Evolutionary conservation across 1,140 invertebrate species (phyloP).

Genomic region (Formica selysi): DNA sequence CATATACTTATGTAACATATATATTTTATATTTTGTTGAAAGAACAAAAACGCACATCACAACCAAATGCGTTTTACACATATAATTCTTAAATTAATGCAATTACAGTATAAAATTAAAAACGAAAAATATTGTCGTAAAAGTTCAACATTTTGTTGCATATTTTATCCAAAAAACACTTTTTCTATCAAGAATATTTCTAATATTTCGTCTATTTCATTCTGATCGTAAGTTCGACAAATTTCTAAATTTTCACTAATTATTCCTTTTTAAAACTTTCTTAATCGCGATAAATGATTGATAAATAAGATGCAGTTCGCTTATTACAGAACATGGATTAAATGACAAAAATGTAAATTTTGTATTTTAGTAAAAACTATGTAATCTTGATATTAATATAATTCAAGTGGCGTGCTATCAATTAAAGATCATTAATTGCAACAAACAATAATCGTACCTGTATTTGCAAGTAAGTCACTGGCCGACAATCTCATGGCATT

Average conservation of each 20-base stretch:
- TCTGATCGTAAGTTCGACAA: not conserved
- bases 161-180: not conserved
- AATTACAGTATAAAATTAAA: not conserved
- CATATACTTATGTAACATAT: not conserved
- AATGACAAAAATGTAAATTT: not conserved
- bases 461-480: constrained; percentile 22
- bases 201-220: not conserved
- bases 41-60: not conserved
- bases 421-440: constrained; percentile 6
- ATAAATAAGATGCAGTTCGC: not conserved
- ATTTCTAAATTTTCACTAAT: not conserved
- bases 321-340: not conserved
- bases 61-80: not conserved
- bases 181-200: not conserved
- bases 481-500: constrained; percentile 40
- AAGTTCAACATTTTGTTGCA: not conserved
- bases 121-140: not conserved
- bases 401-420: not conserved
- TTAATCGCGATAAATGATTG: not conserved
- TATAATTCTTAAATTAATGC: not conserved
- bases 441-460: not conserved
- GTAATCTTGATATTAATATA: not conserved
- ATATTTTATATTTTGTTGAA: not conserved
- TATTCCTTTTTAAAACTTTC: not conserved
- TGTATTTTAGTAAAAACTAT: not conserved